Conservation (phyloP, 2,113 vertebrate species). For the Climacteris rufus region DNA sequence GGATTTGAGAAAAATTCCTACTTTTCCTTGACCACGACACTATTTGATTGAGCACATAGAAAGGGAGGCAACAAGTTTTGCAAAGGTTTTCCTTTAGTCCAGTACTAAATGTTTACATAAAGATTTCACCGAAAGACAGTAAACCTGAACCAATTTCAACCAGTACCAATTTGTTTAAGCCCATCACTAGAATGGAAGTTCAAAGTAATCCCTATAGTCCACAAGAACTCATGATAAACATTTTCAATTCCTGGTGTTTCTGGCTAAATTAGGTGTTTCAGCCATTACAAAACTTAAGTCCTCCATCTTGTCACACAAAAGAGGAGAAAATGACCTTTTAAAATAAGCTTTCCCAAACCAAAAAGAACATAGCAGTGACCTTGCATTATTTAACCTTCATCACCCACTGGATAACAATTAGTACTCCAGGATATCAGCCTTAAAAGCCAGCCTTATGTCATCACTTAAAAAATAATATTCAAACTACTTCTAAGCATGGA, state of each 20-base stretch:
- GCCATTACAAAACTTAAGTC: background rate
- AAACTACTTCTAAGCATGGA: background rate
- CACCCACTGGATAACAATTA: background rate
- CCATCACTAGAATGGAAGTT: background rate
- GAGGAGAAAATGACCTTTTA: background rate
- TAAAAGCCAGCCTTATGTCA: background rate
- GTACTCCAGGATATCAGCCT: background rate
- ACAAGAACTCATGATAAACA: background rate
- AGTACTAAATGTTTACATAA: background rate
- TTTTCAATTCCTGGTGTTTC: background rate
- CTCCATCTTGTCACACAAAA: background rate
- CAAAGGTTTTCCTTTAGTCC: background rate
- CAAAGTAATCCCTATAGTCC: background rate
- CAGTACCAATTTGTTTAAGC: background rate
- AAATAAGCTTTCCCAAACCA: background rate
- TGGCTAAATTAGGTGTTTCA: background rate
- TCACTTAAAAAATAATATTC: background rate
- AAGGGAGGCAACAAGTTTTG: background rate
- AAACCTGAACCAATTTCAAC: background rate
- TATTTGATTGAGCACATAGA: accelerated
- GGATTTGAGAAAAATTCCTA: background rate
- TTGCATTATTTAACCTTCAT: background rate
- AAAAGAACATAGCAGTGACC: background rate
- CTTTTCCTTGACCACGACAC: background rate
- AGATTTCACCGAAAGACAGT: background rate